Evolutionary conservation across 2,888 invertebrate genomes (phyloP).

Genomic region (Crossocerus cetratus): DNA sequence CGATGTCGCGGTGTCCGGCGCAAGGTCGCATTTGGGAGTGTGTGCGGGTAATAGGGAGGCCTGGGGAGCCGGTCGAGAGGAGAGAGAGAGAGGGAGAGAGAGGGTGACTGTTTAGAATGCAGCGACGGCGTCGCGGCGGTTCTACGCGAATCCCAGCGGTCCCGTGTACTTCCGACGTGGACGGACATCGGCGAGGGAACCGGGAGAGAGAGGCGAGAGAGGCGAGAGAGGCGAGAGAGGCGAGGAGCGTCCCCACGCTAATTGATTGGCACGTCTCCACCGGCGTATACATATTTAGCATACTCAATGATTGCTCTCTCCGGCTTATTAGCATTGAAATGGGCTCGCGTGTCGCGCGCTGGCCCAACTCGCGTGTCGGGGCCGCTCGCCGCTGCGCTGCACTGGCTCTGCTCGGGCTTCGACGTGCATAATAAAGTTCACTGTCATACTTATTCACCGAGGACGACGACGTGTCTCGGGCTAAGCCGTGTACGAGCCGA

Average conservation of each 20-base stretch:
- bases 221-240: constrained; percentile 39
- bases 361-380: constrained; percentile 58
- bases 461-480: constrained; percentile 16
- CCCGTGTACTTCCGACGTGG: constrained; percentile 24
- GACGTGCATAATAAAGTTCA: constrained; percentile 68
- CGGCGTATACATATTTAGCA: constrained; percentile 70
- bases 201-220: neutral
- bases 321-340: constrained; percentile 71
- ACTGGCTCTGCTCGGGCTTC: constrained; percentile 56
- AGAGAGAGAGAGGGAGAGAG: too few species aligned
- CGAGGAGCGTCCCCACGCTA: constrained; percentile 50
- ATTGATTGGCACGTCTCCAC: constrained; percentile 69
- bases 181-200: too few species aligned
- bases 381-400: too few species aligned
- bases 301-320: constrained; percentile 68
- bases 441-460: constrained; percentile 63
- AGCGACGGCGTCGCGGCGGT: constrained; percentile 37
- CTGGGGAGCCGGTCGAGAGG: constrained; percentile 33
- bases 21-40: constrained; percentile 23
- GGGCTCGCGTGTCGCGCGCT: constrained; percentile 58
- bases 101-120: constrained; percentile 69
- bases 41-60: constrained; percentile 9
- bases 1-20: constrained; percentile 16
- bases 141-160: constrained; percentile 61
- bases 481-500: too few species aligned